Base-by-base conservation (phyloP, 2,113 vertebrate species). In the Syngnathus floridae region DNA sequence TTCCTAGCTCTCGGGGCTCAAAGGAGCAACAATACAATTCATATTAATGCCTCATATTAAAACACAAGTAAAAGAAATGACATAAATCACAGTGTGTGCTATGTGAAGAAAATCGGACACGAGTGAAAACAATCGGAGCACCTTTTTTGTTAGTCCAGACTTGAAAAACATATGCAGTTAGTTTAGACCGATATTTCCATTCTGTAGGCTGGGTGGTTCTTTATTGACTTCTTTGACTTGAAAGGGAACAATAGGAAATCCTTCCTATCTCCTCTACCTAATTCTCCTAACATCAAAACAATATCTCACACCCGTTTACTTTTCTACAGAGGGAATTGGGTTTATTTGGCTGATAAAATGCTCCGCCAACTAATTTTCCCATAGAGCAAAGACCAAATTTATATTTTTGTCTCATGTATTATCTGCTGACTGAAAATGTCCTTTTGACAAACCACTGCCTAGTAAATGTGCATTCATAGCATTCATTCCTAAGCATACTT, bases 401-500 rank as follows among this genome's bases (percentile, higher is more conserved):
- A 2, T 56, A 45, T 35, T 19, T 55, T 55, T 66, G 19, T 54
- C 40, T 31, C 35, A 57, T 14, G 19, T 10, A 62, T 65, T 22
- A 48, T 49, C 21, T 59, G 6, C 52, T 9, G 26, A 43, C 16
- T 58, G 57, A 65, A 40, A 49, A 0, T 0, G 1, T 26, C 8
- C 46, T 38, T 41, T 40, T 45, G 19, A 49, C 2, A 63, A 19
- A 60, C 22, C 31, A 61, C 3, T 31, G 49, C 21, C 58, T 7
- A 72, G 17, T 58, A 58, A 61, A n/a, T 54, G 21, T 65, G 37
- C 71, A 61, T 68, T 16, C 16, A 62, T 26, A 36, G 13, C 45
- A 46, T 60, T 62, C 19, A 48, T 19, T 64, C 69, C 12, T 60
- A 35, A 72, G 49, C 26, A 62, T 21, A 61, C 62, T 69, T 71